phyloP scores from a whole-genome alignment of 2,797 vertebrate species.

The Cyclura pinguis region DNA sequence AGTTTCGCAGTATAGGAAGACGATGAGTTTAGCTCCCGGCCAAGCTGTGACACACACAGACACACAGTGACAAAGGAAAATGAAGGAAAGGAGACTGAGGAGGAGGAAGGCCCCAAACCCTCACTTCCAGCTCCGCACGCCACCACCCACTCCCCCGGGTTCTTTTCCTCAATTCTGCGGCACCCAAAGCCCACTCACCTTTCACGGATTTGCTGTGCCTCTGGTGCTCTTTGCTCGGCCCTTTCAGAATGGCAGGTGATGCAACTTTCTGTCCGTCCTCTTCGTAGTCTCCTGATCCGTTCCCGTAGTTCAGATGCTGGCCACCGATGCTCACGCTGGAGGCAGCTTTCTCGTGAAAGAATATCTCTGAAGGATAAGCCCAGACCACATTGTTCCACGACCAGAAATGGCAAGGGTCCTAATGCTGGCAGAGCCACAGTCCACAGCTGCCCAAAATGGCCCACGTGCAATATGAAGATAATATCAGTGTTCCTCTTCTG shows the following conservation, averaged over 20 bases:
- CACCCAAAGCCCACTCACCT: constrained; percentile 79
- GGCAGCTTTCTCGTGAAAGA: constrained; percentile 70
- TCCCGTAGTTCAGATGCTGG: constrained; percentile 82
- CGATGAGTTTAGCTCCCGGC: not conserved
- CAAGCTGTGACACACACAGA: too few relatives aligned
- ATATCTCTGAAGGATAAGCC: constrained; percentile 70
- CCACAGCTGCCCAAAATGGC: too few relatives aligned
- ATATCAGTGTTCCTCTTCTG: too few relatives aligned
- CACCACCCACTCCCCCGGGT: not conserved
- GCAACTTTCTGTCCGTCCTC: constrained; percentile 71
- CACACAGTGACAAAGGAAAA: not conserved
- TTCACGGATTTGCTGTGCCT: constrained; percentile 81
- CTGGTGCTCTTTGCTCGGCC: constrained; percentile 77
- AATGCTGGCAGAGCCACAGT: not conserved
- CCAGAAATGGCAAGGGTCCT: not conserved
- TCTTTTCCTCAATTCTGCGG: too few relatives aligned
- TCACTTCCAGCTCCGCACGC: too few relatives aligned
- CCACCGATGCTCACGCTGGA: constrained; percentile 84
- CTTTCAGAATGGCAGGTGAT: constrained; percentile 72
- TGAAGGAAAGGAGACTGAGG: not conserved
- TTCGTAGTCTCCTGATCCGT: constrained; percentile 77
- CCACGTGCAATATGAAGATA: too few relatives aligned
- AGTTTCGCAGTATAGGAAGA: too few relatives aligned
- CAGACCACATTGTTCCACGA: not conserved
- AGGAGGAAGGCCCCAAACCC: not conserved